Evolutionary conservation across 2,888 invertebrate species (phyloP), one percentile per base, ranked within the genome.

Genomic region (Ennomos quercinarius): DNA sequence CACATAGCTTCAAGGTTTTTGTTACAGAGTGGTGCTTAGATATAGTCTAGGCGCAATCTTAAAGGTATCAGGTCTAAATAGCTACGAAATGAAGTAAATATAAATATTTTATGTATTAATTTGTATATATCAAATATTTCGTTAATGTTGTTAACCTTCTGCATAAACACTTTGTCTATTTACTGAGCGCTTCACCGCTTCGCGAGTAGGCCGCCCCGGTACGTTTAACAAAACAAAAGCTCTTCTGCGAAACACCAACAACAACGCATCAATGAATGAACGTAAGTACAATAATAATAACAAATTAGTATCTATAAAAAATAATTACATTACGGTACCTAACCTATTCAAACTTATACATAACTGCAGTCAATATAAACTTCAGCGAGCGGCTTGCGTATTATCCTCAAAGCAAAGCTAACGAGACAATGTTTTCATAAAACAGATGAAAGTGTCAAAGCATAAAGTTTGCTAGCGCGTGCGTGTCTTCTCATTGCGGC

Each of bases 231-330:
- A 82, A 85, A 86, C 82, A 86, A 83, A 78, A 81, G 74, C 50
- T 83, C 81, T 79, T 81, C 46, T 80, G 78, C 73, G 76, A 81
- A 86, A 80, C 79, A 79, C 80, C 81, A 85, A 85, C 85, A 88
- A 80, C 43, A 27, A 6, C 73, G 80, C 78, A 83, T 82, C 79
- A 79, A 81, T 81, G 78, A 77, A 73, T 67, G 66, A 66, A 78
- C 37, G 27, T 27, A 27, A 6, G 27, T 27, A 27, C 27, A 27
- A 27, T 6, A 27, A 27, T 27, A 27, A 4, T 27, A 6, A 27
- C 6, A 6, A 27, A 27, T 27, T 27, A 27, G 27, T 27, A 4
- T 27, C 27, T 1, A 27, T 6, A 27, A 6, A 27, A 27, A 27
- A 6, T 17, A 17, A 17, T 17, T 17, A 17, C 17, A 17, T 6